Percentiles rank a stretch among this genome's conserved stretches.
Conservation (phyloP, 2,113 vertebrate genomes). For the Leuciscus idus region DNA sequence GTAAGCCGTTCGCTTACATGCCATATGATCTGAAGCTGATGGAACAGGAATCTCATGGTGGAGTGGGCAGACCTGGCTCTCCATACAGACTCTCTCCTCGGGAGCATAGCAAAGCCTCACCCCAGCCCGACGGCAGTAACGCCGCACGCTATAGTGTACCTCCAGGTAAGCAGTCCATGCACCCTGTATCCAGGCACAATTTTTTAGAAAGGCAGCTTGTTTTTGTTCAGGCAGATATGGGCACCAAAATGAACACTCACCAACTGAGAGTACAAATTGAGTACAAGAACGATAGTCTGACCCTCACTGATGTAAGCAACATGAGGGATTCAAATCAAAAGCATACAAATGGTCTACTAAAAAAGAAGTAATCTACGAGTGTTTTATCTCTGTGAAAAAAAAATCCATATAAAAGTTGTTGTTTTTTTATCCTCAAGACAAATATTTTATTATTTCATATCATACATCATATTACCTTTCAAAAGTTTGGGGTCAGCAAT, state of each 20-base stretch:
- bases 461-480: too few relatives aligned
- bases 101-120: constrained; percentile 83
- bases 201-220: background rate
- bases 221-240: background rate
- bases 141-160: constrained; percentile 83
- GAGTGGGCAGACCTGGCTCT: constrained; percentile 80
- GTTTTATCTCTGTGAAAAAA: too few relatives aligned
- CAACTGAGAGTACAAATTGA: background rate
- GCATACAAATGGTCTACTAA: background rate
- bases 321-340: background rate
- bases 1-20: constrained; percentile 85
- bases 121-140: constrained; percentile 80
- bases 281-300: background rate
- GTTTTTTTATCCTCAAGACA: too few relatives aligned
- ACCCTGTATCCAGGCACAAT: constrained; percentile 18
- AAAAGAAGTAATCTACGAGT: background rate
- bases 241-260: background rate
- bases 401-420: too few relatives aligned
- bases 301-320: background rate
- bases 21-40: constrained; percentile 87
- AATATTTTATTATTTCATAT: too few relatives aligned
- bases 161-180: constrained; percentile 80
- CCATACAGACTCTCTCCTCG: constrained; percentile 86
- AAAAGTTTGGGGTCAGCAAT: too few relatives aligned
- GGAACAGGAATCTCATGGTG: constrained; percentile 83